These are phyloP conservation scores for Neostethus bicornis DNA, from an alignment of 2,797 vertebrate genomes.

Conservation along the genomic window DNA sequence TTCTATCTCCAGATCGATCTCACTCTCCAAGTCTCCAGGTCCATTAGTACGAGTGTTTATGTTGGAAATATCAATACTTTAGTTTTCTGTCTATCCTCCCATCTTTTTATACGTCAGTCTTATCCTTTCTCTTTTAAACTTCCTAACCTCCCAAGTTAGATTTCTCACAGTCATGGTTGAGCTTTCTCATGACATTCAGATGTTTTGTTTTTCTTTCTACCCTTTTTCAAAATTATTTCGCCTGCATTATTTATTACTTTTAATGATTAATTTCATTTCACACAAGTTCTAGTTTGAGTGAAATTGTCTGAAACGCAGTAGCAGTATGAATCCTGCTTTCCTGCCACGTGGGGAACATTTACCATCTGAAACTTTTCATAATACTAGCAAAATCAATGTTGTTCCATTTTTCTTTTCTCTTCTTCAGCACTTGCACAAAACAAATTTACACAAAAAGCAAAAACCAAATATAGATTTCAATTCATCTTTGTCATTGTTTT, in stretches of 20 bases:
- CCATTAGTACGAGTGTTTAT: conserved; percentile 72
- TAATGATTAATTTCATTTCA: conserved; percentile 42
- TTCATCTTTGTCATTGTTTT: conserved; percentile 22
- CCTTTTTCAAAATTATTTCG: conserved; percentile 18
- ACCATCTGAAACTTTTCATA: conserved; percentile 48
- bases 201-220: no score
- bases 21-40: conserved; percentile 40
- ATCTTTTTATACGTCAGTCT: conserved; percentile 27
- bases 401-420: conserved; percentile 7
- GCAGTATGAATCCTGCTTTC: conserved; percentile 54
- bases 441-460: conserved; percentile 1
- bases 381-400: conserved; percentile 27
- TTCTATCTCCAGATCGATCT: conserved; percentile 65
- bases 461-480: conserved; percentile 28
- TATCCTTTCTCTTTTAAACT: conserved; percentile 19
- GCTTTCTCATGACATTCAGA: conserved; percentile 33
- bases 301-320: conserved; percentile 52
- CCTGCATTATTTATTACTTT: conserved; percentile 36
- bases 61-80: conserved; percentile 66
- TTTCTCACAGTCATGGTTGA: conserved; percentile 31
- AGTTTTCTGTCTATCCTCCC: conserved; percentile 20
- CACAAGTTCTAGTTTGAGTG: conserved; percentile 40
- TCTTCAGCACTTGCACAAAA: conserved; percentile 20
- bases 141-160: conserved; percentile 23
- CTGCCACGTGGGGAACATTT: conserved; percentile 37